Base-by-base conservation (phyloP, 2,797 vertebrate species). In the Astyanax mexicanus region DNA sequence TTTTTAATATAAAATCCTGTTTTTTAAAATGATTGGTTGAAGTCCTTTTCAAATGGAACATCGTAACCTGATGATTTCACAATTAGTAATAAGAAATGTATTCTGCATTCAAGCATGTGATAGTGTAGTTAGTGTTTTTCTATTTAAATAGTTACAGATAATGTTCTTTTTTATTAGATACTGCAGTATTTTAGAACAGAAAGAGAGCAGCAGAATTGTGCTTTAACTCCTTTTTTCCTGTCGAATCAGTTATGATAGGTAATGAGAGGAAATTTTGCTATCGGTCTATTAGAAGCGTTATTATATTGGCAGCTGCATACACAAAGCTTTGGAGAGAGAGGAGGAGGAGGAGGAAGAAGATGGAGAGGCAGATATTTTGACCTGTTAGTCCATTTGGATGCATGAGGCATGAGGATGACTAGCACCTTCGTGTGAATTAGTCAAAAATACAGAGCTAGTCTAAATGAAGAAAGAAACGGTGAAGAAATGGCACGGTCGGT, bases 131-230 rank as follows among this genome's bases (percentile, higher is more conserved):
- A 94, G 95, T 95, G 95, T 94, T 94, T 94, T 93, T 95, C 92
- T 95, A 96, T 96, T 95, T 94, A 95, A 92, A 94, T 95, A 95
- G 94, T 95, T 95, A 98, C 95, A 95, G 95, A 92, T 95, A 95
- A 94, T 91, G 86, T 95, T 95, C 94, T 93, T 94, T 87, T 95
- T 95, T 93, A 95, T 93, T 93, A 89, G 93, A 95, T 94, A 95
- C 93, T 93, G 91, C 87, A 89, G 89, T 87, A 95, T 94, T 95
- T 95, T 94, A 91, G 92, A 94, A 95, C 93, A 89, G 93, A 93
- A 94, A 92, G 93, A 95, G 95, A 96, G 95, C 95, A 96, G 96
- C 94, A 95, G 94, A 93, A 95, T 99, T 99, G 97, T 99, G 97
- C 97, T 99, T 99, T 96, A 94, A 96, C 93, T 96, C 93, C 94